phyloP scores from a whole-genome alignment of 2,888 invertebrate species.

The Auanema freiburgensis region DNA sequence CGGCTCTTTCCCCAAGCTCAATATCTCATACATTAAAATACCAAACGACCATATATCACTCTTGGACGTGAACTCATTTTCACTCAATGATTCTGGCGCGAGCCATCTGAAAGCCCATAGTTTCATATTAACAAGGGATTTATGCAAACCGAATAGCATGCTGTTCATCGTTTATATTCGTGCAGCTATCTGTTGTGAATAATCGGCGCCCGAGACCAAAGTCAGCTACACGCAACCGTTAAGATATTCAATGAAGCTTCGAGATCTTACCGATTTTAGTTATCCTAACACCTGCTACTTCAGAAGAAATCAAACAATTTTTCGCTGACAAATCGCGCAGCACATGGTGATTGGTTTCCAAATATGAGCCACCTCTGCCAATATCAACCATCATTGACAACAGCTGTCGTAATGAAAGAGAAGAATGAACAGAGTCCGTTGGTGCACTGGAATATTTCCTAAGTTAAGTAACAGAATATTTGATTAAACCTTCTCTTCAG shows the following conservation, averaged over 20 bases:
- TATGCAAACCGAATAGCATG: slow-evolving; percentile 1
- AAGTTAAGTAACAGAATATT: not conserved
- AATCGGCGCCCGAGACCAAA: slow-evolving; percentile 95
- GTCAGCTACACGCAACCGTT: slow-evolving; percentile 70
- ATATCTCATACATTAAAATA: slow-evolving; percentile 91
- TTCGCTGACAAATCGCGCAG: slow-evolving; percentile 90
- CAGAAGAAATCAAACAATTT: slow-evolving; percentile 15
- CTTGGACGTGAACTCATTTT: slow-evolving; percentile 93
- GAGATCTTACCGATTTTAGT: slow-evolving; percentile 19
- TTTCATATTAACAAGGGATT: not conserved
- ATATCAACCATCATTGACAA: slow-evolving; percentile 92
- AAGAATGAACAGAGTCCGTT: slow-evolving; percentile 25
- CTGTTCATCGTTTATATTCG: not conserved
- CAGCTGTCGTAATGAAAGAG: slow-evolving; percentile 79
- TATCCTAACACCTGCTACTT: slow-evolving; percentile 13
- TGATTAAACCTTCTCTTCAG: slow-evolving; percentile 72
- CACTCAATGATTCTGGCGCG: slow-evolving; percentile 92
- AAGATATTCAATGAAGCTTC: not conserved
- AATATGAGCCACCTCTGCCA: slow-evolving; percentile 88
- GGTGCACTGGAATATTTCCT: slow-evolving; percentile 24
- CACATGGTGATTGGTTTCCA: slow-evolving; percentile 95
- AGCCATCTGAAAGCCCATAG: slow-evolving; percentile 77
- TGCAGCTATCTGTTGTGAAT: slow-evolving; percentile 84
- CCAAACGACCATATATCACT: slow-evolving; percentile 83
- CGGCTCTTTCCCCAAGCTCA: slow-evolving; percentile 92